Conservation (phyloP, 2,113 vertebrate genomes). For the Xiphophorus maculatus region DNA sequence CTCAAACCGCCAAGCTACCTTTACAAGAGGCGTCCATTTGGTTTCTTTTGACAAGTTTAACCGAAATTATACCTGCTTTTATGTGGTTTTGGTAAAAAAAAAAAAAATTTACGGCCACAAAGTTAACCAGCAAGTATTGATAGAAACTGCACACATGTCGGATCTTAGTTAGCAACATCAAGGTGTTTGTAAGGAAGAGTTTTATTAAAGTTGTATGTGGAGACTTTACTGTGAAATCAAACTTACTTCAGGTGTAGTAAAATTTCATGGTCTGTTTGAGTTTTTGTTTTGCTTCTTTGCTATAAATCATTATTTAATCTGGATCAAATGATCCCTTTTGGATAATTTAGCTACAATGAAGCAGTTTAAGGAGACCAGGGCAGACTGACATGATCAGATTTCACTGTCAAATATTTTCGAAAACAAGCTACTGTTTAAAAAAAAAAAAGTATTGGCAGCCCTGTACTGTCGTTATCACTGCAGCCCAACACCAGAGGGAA, state of each 20-base stretch:
- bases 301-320: background rate
- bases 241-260: background rate
- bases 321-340: background rate
- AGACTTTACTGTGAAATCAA: background rate
- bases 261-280: background rate
- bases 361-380: background rate
- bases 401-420: background rate
- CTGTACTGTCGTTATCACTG: background rate
- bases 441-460: too few relatives aligned
- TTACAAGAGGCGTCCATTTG: background rate
- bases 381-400: background rate
- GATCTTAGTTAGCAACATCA: background rate
- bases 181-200: background rate
- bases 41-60: background rate
- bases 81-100: background rate
- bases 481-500: background rate
- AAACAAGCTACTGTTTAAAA: background rate
- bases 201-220: background rate
- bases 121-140: background rate
- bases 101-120: background rate
- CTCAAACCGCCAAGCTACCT: background rate
- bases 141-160: background rate
- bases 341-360: background rate
- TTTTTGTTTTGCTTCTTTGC: background rate
- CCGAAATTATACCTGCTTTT: background rate